These are phyloP conservation scores for Hirundo rustica DNA, from an alignment of 2,797 vertebrate genomes.

Conservation along the genomic window DNA sequence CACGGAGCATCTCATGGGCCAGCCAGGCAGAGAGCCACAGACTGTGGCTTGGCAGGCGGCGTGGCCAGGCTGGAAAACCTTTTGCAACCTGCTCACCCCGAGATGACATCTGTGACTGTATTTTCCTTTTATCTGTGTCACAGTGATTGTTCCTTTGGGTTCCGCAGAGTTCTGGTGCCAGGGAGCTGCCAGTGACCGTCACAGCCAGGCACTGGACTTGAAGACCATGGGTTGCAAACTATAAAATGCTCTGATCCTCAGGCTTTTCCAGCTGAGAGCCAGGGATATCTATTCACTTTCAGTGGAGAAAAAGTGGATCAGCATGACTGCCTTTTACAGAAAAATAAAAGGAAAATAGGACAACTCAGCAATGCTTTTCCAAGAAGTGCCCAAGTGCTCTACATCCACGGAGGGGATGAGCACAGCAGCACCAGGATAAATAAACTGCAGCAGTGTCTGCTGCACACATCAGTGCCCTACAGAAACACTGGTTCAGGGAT, in stretches of 20 bases:
- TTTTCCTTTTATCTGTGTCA: neutral
- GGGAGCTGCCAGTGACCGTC: neutral
- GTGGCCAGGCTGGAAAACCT: neutral
- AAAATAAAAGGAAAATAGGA: neutral
- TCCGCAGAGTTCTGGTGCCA: neutral
- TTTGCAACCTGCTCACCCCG: neutral
- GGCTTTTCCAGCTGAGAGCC: neutral
- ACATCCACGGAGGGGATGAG: neutral
- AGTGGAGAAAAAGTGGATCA: neutral
- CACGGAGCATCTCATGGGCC: neutral
- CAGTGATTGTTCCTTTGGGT: neutral
- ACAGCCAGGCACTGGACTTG: neutral
- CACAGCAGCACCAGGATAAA: neutral
- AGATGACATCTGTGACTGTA: neutral
- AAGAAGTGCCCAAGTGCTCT: neutral
- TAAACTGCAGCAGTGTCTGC: neutral
- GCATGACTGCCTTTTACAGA: neutral
- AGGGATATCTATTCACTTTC: neutral
- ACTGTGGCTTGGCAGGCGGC: neutral
- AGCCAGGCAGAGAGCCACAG: rapidly evolving
- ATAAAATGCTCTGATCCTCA: neutral
- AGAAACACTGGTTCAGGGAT: neutral
- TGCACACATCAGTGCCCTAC: neutral
- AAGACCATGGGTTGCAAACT: neutral
- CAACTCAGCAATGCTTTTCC: neutral